Evolutionary conservation across 2,888 invertebrate species (phyloP), one percentile per base, ranked within the genome.

Genomic region (Drosophila anceps): DNA sequence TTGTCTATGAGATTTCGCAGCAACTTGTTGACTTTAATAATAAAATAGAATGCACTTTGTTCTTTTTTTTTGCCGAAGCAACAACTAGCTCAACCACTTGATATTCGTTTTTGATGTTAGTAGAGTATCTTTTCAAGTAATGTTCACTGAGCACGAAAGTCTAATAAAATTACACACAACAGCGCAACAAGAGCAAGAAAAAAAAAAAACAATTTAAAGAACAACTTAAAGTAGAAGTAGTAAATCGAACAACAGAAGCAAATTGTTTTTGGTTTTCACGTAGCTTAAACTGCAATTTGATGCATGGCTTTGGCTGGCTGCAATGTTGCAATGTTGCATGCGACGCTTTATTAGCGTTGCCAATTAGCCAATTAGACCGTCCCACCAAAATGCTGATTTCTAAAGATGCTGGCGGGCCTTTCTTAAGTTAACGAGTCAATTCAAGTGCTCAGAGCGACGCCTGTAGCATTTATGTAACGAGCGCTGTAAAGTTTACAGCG

Each of bases 21-120:
- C 90, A 85, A 89, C 84, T 85, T 89, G 90, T 85, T 85, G 88
- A 85, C 88, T 84, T 85, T 89, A 89, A 85, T 85, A 66, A 84
- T 39, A 27, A 39, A 54, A 54, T 29, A 43, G 84, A 89, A 72
- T 82, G 72, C 87, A 88, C 83, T 50, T 50, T 50, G 1, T 31
- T 18, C 9, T 5, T 10, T 2, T 24, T 7, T 44, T 29, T 48
- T 37, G 41, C 27, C 33, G 79, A 48, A 29, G 29, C 59, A 55
- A 43, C 55, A 64, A 57, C 58, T 43, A 64, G 80, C 65, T 68
- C 55, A 76, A 35, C 53, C 61, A 83, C 69, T 87, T 70, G 76
- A 73, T 86, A 73, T 72, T 60, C 46, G 66, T 62, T 69, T 80
- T 82, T 54, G 58, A 37, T 62, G 69, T 69, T 54, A 43, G 29